These are phyloP conservation scores for Sebastiscus tertius DNA, from an alignment of 2,797 vertebrate species.

Conservation along the genomic window DNA sequence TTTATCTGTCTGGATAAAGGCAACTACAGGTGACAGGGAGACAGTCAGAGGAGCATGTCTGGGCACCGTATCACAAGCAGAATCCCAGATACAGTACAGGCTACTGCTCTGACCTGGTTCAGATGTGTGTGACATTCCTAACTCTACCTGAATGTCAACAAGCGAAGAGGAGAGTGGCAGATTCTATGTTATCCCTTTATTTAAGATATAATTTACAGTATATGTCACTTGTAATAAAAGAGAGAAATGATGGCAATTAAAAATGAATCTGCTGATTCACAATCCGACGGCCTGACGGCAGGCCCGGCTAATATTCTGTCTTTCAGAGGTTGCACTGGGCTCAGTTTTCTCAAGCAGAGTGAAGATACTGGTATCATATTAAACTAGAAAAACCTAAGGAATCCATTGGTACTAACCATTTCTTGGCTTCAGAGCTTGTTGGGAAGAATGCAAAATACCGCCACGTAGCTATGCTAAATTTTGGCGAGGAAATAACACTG, in stretches of 20 bases:
- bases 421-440: not conserved
- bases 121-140: not conserved
- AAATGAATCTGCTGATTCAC: not conserved
- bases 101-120: constrained; percentile 17
- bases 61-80: not conserved
- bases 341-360: not conserved
- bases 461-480: not conserved
- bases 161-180: not conserved
- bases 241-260: not conserved
- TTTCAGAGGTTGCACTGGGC: not conserved
- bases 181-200: not conserved
- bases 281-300: not conserved
- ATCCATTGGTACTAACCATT: not conserved
- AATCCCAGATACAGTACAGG: not conserved
- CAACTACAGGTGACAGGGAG: constrained; percentile 44
- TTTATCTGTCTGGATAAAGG: constrained; percentile 57
- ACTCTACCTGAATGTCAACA: not conserved
- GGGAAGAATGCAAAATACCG: not conserved
- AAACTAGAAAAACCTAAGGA: not conserved
- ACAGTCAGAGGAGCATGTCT: constrained; percentile 24
- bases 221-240: not conserved
- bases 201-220: not conserved
- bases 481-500: too few species aligned
- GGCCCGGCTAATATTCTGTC: not conserved
- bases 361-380: not conserved